Evolutionary conservation across 2,888 invertebrate species (phyloP).

Genomic region (Caenorhabditis virilis): DNA sequence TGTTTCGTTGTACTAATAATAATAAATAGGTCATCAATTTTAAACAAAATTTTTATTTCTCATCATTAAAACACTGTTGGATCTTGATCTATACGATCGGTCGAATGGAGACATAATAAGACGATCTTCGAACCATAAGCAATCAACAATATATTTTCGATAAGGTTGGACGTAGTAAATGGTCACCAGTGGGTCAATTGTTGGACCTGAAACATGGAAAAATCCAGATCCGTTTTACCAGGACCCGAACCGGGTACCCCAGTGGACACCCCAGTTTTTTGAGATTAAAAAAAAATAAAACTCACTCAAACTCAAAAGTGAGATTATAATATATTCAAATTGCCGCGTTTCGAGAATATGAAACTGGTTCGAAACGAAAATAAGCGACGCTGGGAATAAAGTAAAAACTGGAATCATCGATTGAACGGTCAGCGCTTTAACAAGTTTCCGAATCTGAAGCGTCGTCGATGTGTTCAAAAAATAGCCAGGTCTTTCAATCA

Average conservation of each 20-base stretch:
- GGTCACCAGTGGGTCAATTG: conserved; percentile 35
- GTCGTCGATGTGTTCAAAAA: conserved; percentile 30
- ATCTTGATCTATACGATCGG: conserved; percentile 21
- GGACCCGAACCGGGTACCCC: no score
- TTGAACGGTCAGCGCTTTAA: conserved; percentile 28
- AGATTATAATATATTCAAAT: conserved; percentile 33
- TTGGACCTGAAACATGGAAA: conserved; percentile 17
- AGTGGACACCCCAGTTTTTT: no score
- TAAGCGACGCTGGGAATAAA: conserved; percentile 21
- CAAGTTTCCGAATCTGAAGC: conserved; percentile 18
- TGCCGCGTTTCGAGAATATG: conserved; percentile 29
- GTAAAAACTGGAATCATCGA: conserved; percentile 29
- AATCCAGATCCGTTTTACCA: conserved; percentile 4
- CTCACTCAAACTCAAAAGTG: conserved; percentile 33
- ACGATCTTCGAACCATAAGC: conserved; percentile 24
- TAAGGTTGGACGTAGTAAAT: conserved; percentile 43
- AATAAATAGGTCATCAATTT: no score
- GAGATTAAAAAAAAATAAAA: no score
- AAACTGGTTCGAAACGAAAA: conserved; percentile 26
- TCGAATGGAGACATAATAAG: conserved; percentile 20
- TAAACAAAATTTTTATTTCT: conserved; percentile 26
- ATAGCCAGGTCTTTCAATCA: conserved; percentile 27
- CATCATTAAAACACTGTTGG: conserved; percentile 33
- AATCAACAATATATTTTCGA: conserved; percentile 32
- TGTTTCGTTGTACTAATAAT: no score